Evolutionary conservation across 2,888 invertebrate genomes (phyloP).

Genomic region (Cheilosia vernalis): DNA sequence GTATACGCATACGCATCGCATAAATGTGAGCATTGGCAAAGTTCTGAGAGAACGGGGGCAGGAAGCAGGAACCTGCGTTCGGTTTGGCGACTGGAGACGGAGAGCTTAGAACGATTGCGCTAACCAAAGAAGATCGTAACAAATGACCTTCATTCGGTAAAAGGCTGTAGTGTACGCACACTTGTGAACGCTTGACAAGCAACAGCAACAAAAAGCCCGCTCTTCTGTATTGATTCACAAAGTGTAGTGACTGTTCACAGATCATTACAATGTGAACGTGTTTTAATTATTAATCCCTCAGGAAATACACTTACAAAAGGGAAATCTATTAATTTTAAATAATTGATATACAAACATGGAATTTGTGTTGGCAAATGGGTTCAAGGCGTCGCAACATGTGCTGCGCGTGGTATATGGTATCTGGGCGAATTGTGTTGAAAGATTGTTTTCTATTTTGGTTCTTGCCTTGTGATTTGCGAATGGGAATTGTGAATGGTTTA

Average conservation of each 20-base stretch:
- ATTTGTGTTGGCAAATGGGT: slow-evolving; percentile 9
- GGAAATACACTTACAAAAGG: slow-evolving; percentile 33
- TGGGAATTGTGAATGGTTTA: neutral
- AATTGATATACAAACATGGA: slow-evolving; percentile 50
- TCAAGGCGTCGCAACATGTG: slow-evolving; percentile 14
- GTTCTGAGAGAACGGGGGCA: too few relatives aligned
- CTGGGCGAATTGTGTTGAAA: neutral
- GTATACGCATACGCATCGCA: neutral
- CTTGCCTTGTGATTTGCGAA: neutral
- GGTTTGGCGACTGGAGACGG: neutral
- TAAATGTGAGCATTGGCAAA: too few relatives aligned
- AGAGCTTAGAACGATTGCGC: slow-evolving; percentile 43
- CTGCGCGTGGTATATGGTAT: slow-evolving; percentile 1
- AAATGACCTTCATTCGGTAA: slow-evolving; percentile 43
- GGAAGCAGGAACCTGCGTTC: neutral
- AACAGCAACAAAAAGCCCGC: neutral
- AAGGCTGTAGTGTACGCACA: neutral
- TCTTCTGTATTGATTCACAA: slow-evolving; percentile 35
- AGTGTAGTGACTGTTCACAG: slow-evolving; percentile 14
- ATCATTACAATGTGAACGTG: slow-evolving; percentile 50
- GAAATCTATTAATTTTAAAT: slow-evolving; percentile 46
- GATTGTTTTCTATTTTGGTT: neutral
- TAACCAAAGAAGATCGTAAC: slow-evolving; percentile 53
- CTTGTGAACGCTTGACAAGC: neutral
- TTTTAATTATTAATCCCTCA: slow-evolving; percentile 53